phyloP scores from a whole-genome alignment of 2,113 vertebrate genomes.

The Cnemophilus loriae region DNA sequence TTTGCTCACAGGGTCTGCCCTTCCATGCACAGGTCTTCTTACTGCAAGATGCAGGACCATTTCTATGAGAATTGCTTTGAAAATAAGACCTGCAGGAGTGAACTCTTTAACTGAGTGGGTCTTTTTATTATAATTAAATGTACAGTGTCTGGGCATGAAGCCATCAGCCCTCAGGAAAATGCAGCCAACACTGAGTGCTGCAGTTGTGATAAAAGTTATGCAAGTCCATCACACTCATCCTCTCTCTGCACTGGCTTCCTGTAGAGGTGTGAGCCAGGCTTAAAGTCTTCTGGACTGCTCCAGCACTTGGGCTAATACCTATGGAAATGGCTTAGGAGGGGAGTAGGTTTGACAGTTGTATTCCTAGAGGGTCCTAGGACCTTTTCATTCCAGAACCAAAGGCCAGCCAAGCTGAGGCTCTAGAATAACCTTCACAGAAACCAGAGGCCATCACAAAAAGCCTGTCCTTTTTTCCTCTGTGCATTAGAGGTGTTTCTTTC shows the following conservation, averaged over 20 bases:
- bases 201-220: neutral
- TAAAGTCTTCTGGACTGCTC: neutral
- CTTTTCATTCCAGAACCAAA: neutral
- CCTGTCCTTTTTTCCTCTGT: neutral
- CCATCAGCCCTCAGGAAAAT: slow-evolving; percentile 30
- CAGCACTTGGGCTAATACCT: neutral
- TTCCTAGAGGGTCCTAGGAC: neutral
- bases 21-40: neutral
- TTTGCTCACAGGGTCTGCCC: neutral
- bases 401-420: neutral
- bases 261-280: neutral
- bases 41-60: neutral
- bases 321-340: neutral
- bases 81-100: slow-evolving; percentile 7
- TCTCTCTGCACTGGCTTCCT: neutral
- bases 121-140: slow-evolving; percentile 33
- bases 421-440: neutral
- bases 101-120: slow-evolving; percentile 17
- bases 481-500: neutral
- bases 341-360: neutral
- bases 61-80: neutral
- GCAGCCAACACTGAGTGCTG: neutral
- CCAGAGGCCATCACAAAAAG: neutral
- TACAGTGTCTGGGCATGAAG: slow-evolving; percentile 21
- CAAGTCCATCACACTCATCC: neutral